A percentile compares a stretch with the other conserved stretches of the same genome.
Conservation (phyloP, 2,888 invertebrate species). For the Pilophorus perplexus region DNA sequence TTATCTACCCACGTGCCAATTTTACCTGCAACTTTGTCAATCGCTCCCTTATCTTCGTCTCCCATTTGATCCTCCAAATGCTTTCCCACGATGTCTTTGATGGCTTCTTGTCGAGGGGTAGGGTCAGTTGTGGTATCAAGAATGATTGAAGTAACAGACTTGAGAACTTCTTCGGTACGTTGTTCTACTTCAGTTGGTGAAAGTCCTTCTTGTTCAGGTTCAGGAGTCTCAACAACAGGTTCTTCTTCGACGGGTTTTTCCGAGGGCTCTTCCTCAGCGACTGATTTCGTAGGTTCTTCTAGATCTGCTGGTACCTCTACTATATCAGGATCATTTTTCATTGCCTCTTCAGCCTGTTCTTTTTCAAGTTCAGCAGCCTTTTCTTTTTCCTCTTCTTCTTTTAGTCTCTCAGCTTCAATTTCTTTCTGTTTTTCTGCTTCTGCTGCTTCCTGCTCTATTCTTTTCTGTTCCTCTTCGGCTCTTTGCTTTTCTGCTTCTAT, state of each 20-base stretch:
- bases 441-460: neutral
- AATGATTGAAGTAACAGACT: slow-evolving; percentile 15
- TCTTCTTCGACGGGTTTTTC: neutral
- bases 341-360: neutral
- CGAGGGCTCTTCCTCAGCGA: neutral
- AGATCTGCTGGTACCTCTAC: neutral
- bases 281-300: neutral
- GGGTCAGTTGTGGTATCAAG: neutral
- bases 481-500: neutral
- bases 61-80: slow-evolving; percentile 5
- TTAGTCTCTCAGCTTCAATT: neutral
- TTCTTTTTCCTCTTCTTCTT: neutral
- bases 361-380: neutral
- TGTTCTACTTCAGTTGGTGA: neutral
- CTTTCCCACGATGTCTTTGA: slow-evolving; percentile 30
- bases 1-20: slow-evolving; percentile 27
- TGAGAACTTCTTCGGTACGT: neutral
- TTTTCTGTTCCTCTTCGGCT: neutral
- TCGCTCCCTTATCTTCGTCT: slow-evolving; percentile 13
- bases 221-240: neutral
- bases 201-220: neutral
- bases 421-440: neutral
- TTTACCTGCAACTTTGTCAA: slow-evolving; percentile 1
- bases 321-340: neutral
- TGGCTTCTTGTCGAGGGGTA: slow-evolving; percentile 16